A percentile compares a stretch with the other conserved stretches of the same genome.
Conservation (phyloP, 2,113 vertebrate species). For the Apistogramma diplotaenia region DNA sequence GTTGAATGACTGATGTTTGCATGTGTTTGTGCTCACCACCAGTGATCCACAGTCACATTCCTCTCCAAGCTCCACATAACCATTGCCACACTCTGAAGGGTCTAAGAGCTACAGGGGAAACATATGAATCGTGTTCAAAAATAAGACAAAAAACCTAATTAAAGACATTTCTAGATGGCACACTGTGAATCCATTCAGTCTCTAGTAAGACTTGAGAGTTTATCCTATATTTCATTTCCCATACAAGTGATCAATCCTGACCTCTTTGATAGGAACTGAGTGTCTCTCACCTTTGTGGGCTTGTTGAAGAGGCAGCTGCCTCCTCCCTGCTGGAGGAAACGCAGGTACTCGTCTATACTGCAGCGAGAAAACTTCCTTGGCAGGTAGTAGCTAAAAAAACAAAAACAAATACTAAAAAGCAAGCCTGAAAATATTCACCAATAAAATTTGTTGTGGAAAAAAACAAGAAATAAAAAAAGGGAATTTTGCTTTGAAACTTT, state of each 20-base stretch:
- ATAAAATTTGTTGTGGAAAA: neutral
- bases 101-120: conserved; percentile 82
- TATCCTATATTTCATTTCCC: neutral
- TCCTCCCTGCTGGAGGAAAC: conserved; percentile 91
- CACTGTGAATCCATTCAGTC: neutral
- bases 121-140: neutral
- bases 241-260: neutral
- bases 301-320: conserved; percentile 98
- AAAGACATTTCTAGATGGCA: neutral
- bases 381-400: conserved; percentile 83
- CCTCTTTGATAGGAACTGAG: neutral
- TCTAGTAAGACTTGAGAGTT: neutral
- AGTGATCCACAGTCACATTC: conserved; percentile 94
- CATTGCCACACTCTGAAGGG: conserved; percentile 92
- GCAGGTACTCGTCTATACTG: conserved; percentile 91
- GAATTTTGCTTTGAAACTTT: too few species aligned
- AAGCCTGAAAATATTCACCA: neutral
- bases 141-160: neutral
- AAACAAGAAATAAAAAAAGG: neutral
- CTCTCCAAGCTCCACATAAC: conserved; percentile 91
- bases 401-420: too few species aligned
- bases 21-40: conserved; percentile 76
- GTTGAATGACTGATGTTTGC: neutral
- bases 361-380: conserved; percentile 96
- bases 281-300: conserved; percentile 84